phyloP scores from a whole-genome alignment of 2,888 invertebrate genomes.

The Eupithecia centaureata region DNA sequence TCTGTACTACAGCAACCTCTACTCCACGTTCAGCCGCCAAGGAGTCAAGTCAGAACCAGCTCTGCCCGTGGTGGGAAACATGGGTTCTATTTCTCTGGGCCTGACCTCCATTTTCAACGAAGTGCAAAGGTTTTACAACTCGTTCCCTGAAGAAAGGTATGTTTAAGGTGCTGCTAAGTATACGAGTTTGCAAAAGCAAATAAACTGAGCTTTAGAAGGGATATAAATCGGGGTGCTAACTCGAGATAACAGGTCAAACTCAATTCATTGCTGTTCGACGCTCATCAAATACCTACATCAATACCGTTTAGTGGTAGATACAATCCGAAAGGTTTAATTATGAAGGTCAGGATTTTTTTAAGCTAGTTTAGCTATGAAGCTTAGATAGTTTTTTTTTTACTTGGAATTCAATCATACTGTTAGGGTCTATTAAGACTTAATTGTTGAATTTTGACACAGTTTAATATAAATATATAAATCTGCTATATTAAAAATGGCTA shows the following conservation, averaged over 20 bases:
- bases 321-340: no score
- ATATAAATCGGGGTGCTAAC: neutral
- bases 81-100: constrained; percentile 4
- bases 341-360: no score
- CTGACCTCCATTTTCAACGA: constrained; percentile 47
- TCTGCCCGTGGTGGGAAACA: constrained; percentile 45
- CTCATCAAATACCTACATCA: neutral
- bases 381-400: no score
- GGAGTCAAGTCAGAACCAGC: constrained; percentile 51
- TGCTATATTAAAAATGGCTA: no score
- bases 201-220: neutral
- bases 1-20: constrained; percentile 50
- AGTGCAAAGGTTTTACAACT: constrained; percentile 43
- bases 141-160: constrained; percentile 57
- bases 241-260: neutral
- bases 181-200: neutral
- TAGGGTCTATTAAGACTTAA: no score
- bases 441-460: no score
- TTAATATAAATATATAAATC: no score
- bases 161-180: neutral
- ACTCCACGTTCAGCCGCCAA: constrained; percentile 51
- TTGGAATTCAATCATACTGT: no score
- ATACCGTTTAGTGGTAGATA: no score
- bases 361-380: no score
- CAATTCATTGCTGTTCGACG: neutral